A percentile compares a stretch with the other conserved stretches of the same genome.
phyloP scores from a whole-genome alignment of 2,797 vertebrate species.

The Falco peregrinus region DNA sequence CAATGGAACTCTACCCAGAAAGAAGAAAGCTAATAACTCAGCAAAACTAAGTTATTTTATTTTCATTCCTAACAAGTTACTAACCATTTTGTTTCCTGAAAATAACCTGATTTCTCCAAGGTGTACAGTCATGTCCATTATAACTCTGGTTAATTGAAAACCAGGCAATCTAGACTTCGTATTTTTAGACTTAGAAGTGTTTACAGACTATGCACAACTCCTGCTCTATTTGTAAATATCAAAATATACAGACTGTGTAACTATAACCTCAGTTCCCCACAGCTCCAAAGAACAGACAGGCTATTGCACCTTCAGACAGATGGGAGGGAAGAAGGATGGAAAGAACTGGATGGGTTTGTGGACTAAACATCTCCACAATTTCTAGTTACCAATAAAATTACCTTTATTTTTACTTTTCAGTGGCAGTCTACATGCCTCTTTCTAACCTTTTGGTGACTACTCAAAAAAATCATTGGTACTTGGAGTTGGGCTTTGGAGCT shows the following conservation, averaged over 20 bases:
- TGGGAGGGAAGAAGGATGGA: neutral
- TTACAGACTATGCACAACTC: neutral
- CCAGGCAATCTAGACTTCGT: neutral
- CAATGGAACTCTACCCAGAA: neutral
- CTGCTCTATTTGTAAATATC: neutral
- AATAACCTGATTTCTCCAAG: neutral
- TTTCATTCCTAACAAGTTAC: neutral
- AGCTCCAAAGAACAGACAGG: neutral
- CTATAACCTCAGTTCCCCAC: neutral
- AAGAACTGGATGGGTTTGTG: neutral
- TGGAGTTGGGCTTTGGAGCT: neutral
- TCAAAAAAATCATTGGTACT: neutral
- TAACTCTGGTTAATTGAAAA: neutral
- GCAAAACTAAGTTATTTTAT: neutral
- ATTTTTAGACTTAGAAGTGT: neutral
- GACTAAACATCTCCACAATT: neutral
- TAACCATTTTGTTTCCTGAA: neutral
- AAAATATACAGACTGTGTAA: neutral
- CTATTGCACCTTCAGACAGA: neutral
- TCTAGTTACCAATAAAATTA: neutral
- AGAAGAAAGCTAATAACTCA: neutral
- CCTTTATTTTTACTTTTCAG: neutral
- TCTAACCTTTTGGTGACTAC: neutral
- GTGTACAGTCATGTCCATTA: neutral
- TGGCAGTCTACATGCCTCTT: neutral